phyloP scores from a whole-genome alignment of 1,140 invertebrate species.

The Trichonephila clavata region DNA sequence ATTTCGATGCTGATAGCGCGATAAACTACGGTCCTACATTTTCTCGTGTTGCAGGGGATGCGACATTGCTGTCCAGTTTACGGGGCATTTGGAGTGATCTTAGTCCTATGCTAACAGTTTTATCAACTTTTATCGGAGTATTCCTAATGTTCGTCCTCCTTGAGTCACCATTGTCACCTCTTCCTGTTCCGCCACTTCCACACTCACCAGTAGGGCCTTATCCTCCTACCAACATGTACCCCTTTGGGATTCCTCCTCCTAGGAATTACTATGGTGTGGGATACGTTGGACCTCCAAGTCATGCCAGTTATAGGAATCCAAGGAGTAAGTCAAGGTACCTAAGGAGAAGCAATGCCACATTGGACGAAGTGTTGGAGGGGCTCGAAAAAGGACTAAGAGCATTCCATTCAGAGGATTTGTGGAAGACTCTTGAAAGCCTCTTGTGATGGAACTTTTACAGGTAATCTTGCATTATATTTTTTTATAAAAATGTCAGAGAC shows the following conservation, averaged over 20 bases:
- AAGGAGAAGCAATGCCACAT: not conserved
- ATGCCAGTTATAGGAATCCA: conserved; percentile 66
- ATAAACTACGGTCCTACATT: conserved; percentile 58
- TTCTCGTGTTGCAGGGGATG: conserved; percentile 73
- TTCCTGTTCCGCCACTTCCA: conserved; percentile 73
- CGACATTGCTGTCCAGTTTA: conserved; percentile 68
- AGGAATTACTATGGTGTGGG: conserved; percentile 38
- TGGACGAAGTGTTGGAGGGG: conserved; percentile 5
- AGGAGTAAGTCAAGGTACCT: no score
- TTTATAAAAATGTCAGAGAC: no score
- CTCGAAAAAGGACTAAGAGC: not conserved
- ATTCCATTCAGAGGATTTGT: not conserved
- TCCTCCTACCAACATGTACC: conserved; percentile 71
- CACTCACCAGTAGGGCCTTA: conserved; percentile 66
- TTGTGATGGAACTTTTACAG: not conserved
- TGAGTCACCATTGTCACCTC: conserved; percentile 71
- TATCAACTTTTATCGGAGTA: conserved; percentile 68
- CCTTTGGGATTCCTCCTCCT: conserved; percentile 68
- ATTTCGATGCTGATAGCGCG: not conserved
- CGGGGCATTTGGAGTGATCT: conserved; percentile 64
- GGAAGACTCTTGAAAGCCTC: not conserved
- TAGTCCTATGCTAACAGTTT: conserved; percentile 67
- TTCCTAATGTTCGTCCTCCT: conserved; percentile 65
- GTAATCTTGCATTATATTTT: not conserved
- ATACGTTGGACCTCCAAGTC: conserved; percentile 9